phyloP scores from a whole-genome alignment of 2,888 invertebrate species.

The Anthoptus insignis region DNA sequence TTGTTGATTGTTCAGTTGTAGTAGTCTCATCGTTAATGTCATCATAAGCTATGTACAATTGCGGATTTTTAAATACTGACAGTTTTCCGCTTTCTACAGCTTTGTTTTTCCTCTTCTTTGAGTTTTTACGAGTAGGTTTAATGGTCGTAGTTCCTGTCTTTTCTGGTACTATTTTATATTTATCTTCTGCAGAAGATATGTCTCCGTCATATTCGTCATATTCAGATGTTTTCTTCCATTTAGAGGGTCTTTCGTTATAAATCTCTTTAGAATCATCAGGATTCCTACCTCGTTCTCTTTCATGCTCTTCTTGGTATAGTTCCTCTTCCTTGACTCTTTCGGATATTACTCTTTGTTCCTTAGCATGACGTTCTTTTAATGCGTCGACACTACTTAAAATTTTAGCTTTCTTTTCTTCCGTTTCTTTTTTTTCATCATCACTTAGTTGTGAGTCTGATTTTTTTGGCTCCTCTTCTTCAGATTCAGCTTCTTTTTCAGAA shows the following conservation, averaged over 20 bases:
- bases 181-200: constrained; percentile 57
- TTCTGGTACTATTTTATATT: constrained; percentile 60
- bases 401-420: constrained; percentile 69
- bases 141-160: constrained; percentile 47
- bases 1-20: constrained; percentile 38
- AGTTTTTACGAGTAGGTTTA: constrained; percentile 42
- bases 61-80: constrained; percentile 75
- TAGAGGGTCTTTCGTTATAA: constrained; percentile 52
- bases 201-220: constrained; percentile 73
- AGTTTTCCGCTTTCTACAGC: constrained; percentile 60
- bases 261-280: constrained; percentile 56
- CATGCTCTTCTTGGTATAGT: constrained; percentile 67
- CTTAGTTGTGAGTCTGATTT: constrained; percentile 36
- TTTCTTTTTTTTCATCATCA: constrained; percentile 65
- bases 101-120: constrained; percentile 52
- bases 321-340: constrained; percentile 76
- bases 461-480: constrained; percentile 53
- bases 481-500: constrained; percentile 45
- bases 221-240: constrained; percentile 56
- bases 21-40: constrained; percentile 59
- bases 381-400: constrained; percentile 75
- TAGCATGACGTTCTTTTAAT: constrained; percentile 71
- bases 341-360: constrained; percentile 70
- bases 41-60: constrained; percentile 63
- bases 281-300: constrained; percentile 57